phyloP scores from a whole-genome alignment of 2,797 vertebrate species.

The Acridotheres tristis region DNA sequence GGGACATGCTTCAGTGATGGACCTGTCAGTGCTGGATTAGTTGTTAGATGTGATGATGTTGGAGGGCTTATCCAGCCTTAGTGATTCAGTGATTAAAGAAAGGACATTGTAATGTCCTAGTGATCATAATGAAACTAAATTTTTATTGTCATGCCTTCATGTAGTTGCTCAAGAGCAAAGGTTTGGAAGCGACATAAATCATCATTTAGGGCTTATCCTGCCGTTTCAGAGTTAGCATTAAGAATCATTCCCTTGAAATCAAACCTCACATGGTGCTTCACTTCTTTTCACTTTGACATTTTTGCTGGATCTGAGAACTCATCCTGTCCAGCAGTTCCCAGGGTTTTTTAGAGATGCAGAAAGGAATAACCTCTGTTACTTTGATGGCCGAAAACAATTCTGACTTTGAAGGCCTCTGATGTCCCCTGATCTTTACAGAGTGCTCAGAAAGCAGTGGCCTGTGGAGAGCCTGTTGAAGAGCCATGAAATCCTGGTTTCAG shows the following conservation, averaged over 20 bases:
- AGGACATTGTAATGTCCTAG: background rate
- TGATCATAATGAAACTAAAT: background rate
- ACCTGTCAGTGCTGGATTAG: background rate
- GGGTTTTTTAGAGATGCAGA: background rate
- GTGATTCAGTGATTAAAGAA: background rate
- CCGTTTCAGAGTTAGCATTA: background rate
- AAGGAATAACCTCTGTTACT: background rate
- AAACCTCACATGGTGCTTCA: background rate
- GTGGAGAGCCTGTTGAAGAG: background rate
- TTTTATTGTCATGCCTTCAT: background rate
- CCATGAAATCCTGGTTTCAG: background rate
- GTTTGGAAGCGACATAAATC: background rate
- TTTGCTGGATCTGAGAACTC: background rate
- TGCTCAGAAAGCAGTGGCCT: background rate
- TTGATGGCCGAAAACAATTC: background rate
- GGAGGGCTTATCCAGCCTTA: background rate
- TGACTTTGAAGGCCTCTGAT: background rate
- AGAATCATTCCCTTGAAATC: background rate
- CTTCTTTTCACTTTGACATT: background rate
- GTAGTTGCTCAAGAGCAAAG: background rate
- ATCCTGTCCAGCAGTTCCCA: background rate
- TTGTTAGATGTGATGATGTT: background rate
- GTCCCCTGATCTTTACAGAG: background rate
- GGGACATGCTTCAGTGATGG: background rate
- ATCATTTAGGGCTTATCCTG: background rate